Conservation (phyloP, 2,797 vertebrate genomes). For the Etheostoma perlongum region DNA sequence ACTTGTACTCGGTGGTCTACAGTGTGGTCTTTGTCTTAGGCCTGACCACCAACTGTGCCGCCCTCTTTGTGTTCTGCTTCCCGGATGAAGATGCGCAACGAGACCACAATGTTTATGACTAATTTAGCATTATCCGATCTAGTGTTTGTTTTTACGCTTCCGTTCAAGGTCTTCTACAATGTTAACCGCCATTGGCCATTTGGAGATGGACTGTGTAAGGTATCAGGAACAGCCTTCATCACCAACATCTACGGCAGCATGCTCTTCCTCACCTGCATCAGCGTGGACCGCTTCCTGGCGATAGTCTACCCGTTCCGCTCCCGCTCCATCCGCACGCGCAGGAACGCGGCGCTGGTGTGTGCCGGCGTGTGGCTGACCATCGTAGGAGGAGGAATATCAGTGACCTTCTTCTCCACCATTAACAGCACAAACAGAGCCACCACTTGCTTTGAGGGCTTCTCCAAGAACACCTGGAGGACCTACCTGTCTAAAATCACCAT, state of each 20-base stretch:
- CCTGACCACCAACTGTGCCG: slow-evolving; percentile 95
- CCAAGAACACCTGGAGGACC: slow-evolving; percentile 95
- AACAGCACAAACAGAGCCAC: slow-evolving; percentile 91
- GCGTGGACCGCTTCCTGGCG: slow-evolving; percentile 95
- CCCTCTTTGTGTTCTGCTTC: slow-evolving; percentile 96
- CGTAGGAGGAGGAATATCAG: slow-evolving; percentile 95
- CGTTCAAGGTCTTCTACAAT: slow-evolving; percentile 98
- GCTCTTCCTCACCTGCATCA: slow-evolving; percentile 98
- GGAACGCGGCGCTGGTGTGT: slow-evolving; percentile 92
- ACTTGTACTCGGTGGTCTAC: slow-evolving; percentile 95
- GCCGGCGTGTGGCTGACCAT: slow-evolving; percentile 95
- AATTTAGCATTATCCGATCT: slow-evolving; percentile 95
- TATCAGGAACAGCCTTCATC: slow-evolving; percentile 96
- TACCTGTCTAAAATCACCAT: slow-evolving; percentile 99
- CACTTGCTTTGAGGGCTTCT: slow-evolving; percentile 97
- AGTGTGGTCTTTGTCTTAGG: slow-evolving; percentile 96
- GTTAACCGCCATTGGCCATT: slow-evolving; percentile 97
- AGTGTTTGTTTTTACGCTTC: slow-evolving; percentile 96
- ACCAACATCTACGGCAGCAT: slow-evolving; percentile 99
- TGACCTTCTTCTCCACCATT: slow-evolving; percentile 96
- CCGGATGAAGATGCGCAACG: slow-evolving; percentile 94
- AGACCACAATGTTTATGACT: slow-evolving; percentile 98
- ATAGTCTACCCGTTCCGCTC: slow-evolving; percentile 97
- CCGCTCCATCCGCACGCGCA: slow-evolving; percentile 91
- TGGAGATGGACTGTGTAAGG: slow-evolving; percentile 94